Percentiles rank a stretch among this genome's conserved stretches.
Evolutionary conservation across 2,113 vertebrate genomes (phyloP).

Genomic region (Rhombomys opimus): DNA sequence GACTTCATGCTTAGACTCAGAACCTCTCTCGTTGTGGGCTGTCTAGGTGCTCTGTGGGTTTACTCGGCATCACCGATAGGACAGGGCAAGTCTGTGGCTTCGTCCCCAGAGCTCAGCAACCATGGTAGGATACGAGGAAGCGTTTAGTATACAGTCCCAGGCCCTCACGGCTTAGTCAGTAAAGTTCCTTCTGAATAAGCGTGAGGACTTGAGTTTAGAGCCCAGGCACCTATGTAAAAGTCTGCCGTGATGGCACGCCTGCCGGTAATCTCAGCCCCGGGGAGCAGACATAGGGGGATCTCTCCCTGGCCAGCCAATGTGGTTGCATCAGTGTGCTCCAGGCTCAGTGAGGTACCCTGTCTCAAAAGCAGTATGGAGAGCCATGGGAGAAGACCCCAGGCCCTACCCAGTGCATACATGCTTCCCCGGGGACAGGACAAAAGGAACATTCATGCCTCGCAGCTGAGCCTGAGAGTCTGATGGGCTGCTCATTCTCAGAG

Average conservation of each 20-base stretch:
- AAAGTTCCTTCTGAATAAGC: not conserved
- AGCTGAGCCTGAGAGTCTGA: not conserved
- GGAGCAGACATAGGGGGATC: not conserved
- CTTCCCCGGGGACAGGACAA: not conserved
- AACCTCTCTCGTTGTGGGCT: not conserved
- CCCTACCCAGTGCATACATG: not conserved
- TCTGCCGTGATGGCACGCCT: not conserved
- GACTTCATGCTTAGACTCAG: conserved; percentile 2
- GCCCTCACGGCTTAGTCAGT: not conserved
- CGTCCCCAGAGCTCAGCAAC: not conserved
- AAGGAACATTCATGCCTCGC: not conserved
- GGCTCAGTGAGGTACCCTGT: not conserved
- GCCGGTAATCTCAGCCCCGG: not conserved
- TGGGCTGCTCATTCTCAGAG: not conserved
- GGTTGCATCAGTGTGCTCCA: not conserved
- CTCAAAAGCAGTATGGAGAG: not conserved
- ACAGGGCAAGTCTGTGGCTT: not conserved
- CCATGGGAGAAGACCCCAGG: not conserved
- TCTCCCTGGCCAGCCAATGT: not conserved
- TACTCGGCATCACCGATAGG: not conserved
- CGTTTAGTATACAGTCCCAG: conserved; percentile 6
- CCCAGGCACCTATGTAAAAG: not conserved
- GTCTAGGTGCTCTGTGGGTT: not conserved
- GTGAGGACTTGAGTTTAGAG: not conserved
- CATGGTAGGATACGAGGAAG: not conserved